phyloP scores from a whole-genome alignment of 2,113 vertebrate genomes.

The Saccopteryx leptura region DNA sequence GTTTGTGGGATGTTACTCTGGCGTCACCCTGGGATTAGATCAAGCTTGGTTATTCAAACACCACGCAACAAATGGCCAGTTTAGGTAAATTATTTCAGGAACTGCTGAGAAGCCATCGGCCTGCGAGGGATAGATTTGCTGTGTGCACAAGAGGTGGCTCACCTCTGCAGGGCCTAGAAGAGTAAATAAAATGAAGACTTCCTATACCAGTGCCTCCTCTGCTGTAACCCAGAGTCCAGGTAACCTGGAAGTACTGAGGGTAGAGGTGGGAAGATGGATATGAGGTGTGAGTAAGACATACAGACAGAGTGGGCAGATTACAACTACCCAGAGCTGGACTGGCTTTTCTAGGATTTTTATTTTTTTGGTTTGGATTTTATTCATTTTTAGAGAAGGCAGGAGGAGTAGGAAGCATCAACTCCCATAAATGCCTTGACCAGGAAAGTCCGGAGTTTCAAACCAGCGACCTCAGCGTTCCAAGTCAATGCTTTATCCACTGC shows the following conservation, averaged over 20 bases:
- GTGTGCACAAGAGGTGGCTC: neutral
- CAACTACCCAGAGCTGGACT: neutral
- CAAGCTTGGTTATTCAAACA: neutral
- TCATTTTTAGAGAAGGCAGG: no score
- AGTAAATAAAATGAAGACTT: neutral
- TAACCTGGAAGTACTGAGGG: neutral
- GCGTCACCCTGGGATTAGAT: neutral
- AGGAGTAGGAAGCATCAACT: no score
- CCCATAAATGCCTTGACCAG: no score
- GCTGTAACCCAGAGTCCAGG: neutral
- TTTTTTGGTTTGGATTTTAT: no score
- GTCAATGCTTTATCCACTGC: no score
- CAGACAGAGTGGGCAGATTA: neutral
- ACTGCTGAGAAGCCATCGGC: neutral
- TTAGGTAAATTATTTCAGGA: neutral
- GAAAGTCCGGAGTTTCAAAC: no score
- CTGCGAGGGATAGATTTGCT: slow-evolving; percentile 9
- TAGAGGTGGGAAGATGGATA: neutral
- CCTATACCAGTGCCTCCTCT: neutral
- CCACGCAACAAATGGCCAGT: neutral
- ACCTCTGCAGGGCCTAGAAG: neutral
- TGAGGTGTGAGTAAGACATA: neutral
- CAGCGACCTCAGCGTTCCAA: no score
- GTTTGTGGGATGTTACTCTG: neutral
- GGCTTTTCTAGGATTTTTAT: neutral